Conservation (phyloP, 2,888 invertebrate genomes). For the Priocnemis perturbator region DNA sequence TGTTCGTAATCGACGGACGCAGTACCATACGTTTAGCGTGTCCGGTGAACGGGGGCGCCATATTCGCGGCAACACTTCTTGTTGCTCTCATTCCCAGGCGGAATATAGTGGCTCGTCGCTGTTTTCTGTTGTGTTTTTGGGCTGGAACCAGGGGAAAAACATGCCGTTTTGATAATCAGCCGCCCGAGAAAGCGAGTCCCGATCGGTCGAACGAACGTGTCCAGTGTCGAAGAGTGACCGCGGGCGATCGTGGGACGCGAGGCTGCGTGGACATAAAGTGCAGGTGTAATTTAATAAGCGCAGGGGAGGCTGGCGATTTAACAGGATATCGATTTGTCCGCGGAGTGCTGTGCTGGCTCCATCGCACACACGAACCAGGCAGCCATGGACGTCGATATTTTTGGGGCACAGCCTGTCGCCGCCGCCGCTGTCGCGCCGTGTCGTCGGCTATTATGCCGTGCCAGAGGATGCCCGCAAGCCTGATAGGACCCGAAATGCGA, state of each 20-base stretch:
- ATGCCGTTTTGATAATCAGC: conserved; percentile 61
- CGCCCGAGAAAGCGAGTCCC: conserved; percentile 31
- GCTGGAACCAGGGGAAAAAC: conserved; percentile 60
- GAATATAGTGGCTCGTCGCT: conserved; percentile 62
- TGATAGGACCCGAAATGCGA: conserved; percentile 64
- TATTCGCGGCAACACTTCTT: conserved; percentile 52
- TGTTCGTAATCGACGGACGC: conserved; percentile 39
- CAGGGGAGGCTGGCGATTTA: conserved; percentile 69
- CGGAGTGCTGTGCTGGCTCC: conserved; percentile 59
- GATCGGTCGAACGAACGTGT: too few relatives aligned
- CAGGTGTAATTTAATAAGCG: conserved; percentile 66
- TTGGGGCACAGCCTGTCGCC: conserved; percentile 66
- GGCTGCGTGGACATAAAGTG: conserved; percentile 37
- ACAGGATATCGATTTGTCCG: conserved; percentile 71
- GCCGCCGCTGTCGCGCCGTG: conserved; percentile 37
- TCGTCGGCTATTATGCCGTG: conserved; percentile 54
- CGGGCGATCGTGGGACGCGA: conserved; percentile 25
- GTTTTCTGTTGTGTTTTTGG: conserved; percentile 71
- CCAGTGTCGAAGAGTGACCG: conserved; percentile 6
- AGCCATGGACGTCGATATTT: conserved; percentile 74
- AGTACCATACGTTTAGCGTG: conserved; percentile 32
- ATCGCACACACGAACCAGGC: conserved; percentile 55
- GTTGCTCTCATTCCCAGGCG: conserved; percentile 69
- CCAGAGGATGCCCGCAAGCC: conserved; percentile 58
- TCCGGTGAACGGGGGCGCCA: conserved; percentile 42